Conservation (phyloP, 1,140 invertebrate species). For the Drosophila bocqueti region DNA sequence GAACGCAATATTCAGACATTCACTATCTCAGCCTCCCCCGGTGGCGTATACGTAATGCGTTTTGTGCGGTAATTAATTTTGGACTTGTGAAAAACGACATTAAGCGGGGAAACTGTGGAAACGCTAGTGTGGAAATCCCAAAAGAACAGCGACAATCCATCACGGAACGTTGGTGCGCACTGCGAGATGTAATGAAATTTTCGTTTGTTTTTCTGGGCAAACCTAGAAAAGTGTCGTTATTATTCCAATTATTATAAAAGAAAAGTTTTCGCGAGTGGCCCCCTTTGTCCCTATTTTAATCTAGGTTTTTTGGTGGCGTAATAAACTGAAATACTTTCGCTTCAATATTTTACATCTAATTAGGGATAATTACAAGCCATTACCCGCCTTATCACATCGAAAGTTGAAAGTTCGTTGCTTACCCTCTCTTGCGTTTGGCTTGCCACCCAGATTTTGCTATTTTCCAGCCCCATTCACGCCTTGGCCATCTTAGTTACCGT, state of each 20-base stretch:
- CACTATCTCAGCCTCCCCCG: not conserved
- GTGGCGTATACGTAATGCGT: slow-evolving; percentile 38
- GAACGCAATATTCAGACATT: not conserved
- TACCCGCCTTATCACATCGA: slow-evolving; percentile 44
- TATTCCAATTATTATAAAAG: slow-evolving; percentile 53
- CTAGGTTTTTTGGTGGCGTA: slow-evolving; percentile 12
- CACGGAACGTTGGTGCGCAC: slow-evolving; percentile 20
- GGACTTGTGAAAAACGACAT: slow-evolving; percentile 31
- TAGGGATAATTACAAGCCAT: slow-evolving; percentile 77
- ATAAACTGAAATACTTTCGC: slow-evolving; percentile 58
- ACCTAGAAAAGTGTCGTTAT: slow-evolving; percentile 21
- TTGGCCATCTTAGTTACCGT: too few relatives aligned
- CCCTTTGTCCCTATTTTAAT: not conserved
- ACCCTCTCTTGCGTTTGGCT: not conserved
- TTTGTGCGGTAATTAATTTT: slow-evolving; percentile 61
- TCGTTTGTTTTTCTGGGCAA: slow-evolving; percentile 23
- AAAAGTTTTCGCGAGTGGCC: slow-evolving; percentile 63
- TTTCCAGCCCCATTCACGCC: not conserved
- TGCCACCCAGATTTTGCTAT: not conserved
- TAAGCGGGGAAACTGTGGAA: slow-evolving; percentile 4
- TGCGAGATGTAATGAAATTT: slow-evolving; percentile 49
- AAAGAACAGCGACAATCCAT: slow-evolving; percentile 52
- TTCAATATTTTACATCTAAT: slow-evolving; percentile 84
- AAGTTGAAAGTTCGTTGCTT: slow-evolving; percentile 51
- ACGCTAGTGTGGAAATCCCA: slow-evolving; percentile 33